Base-by-base conservation (phyloP, 2,888 invertebrate species). In the Trilocha varians region DNA sequence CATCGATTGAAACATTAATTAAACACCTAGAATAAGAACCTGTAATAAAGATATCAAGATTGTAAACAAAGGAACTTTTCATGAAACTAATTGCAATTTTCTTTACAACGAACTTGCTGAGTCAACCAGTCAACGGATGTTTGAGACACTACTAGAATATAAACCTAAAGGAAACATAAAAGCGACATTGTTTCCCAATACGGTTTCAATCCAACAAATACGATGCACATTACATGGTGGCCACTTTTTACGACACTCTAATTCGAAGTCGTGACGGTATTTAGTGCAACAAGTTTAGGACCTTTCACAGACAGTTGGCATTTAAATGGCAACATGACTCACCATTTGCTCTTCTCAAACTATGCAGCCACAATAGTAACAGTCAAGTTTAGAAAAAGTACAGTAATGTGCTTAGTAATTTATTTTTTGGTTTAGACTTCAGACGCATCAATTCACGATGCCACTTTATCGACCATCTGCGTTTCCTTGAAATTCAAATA, bases 181-280 rank as follows among this genome's bases (percentile, higher is more conserved):
- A 8, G 15, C 40, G 15, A 13, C 14, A 14, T 14, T 34, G 34
- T 13, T 13, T 34, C 6, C 34, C 32, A 32, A 11, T 34, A 16
- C 41, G 39, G 32, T 45, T n/a, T 40, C 39, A 36, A 42, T 33
- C 41, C 40, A 46, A 47, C 32, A 40, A 38, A 39, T 41, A 45
- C 38, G 45, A 33, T 47, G 50, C 46, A 45, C 45, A 38, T 38
- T 43, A 46, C 45, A 45, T 41, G 44, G 45, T 42, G 42, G 48
- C 44, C 39, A 57, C 51, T 69, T 70, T 67, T 70, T 65, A 65
- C 61, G 58, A 59, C 57, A 60, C 60, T 59, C 58, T 55, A 57
- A 66, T 70, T 66, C 59, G 58, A 65, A 61, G 77, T 73, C 75
- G 69, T 74, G 73, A 72, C 71, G 74, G 67, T 69, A 75, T 80